phyloP scores from a whole-genome alignment of 2,888 invertebrate species.

The Zygogramma bicolorata region DNA sequence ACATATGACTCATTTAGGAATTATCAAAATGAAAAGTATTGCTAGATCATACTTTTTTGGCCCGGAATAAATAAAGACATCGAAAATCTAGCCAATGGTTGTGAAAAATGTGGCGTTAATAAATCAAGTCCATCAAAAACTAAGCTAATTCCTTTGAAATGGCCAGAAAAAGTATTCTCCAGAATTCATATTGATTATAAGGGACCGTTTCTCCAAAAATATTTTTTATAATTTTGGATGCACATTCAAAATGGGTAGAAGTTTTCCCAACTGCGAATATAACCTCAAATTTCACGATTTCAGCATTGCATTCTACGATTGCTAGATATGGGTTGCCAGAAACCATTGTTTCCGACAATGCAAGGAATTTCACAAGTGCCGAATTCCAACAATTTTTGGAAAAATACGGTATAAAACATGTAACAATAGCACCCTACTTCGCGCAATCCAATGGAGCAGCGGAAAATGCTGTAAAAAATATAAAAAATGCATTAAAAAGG shows the following conservation, averaged over 20 bases:
- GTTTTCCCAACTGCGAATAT: slow-evolving; percentile 24
- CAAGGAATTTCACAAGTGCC: slow-evolving; percentile 28
- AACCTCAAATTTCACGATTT: slow-evolving; percentile 24
- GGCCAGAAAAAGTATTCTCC: slow-evolving; percentile 19
- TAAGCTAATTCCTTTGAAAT: not conserved
- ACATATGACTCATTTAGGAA: not conserved
- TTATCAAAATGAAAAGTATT: not conserved
- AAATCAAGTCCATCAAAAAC: slow-evolving; percentile 11
- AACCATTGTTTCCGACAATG: slow-evolving; percentile 38
- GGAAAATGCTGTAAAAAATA: not conserved
- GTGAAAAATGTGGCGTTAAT: not conserved
- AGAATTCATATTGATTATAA: slow-evolving; percentile 34
- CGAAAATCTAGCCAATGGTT: not conserved
- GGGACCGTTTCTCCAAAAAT: slow-evolving; percentile 30
- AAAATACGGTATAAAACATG: slow-evolving; percentile 40
- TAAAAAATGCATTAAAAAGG: not conserved
- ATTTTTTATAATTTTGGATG: slow-evolving; percentile 36
- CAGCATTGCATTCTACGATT: slow-evolving; percentile 24
- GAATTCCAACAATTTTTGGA: slow-evolving; percentile 43
- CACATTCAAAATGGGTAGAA: slow-evolving; percentile 42
- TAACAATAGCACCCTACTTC: slow-evolving; percentile 28
- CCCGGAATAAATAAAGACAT: not conserved
- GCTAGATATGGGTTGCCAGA: slow-evolving; percentile 31
- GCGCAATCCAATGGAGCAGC: slow-evolving; percentile 45
- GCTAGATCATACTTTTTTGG: not conserved